These are phyloP conservation scores for Frieseomelitta varia DNA, from an alignment of 1,140 invertebrate genomes.

Conservation along the genomic window DNA sequence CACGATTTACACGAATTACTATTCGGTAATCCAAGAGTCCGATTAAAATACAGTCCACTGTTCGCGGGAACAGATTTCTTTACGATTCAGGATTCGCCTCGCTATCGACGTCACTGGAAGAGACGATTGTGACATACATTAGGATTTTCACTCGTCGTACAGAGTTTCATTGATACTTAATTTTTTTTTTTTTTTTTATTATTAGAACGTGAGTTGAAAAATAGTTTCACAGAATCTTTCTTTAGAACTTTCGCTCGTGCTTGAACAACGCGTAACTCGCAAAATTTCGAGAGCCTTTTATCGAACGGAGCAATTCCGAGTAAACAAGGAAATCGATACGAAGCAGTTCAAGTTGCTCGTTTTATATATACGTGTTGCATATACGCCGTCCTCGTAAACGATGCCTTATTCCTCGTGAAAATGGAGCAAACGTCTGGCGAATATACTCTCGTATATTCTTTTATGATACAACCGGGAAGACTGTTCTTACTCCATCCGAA, in stretches of 20 bases:
- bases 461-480: not conserved
- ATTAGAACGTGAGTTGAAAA: not conserved
- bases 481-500: not conserved
- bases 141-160: not conserved
- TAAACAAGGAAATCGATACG: constrained; percentile 2
- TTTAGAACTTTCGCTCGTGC: not conserved
- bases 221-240: not conserved
- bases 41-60: too few relatives aligned
- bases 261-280: not conserved
- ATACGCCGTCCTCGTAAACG: not conserved
- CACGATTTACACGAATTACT: too few relatives aligned
- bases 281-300: not conserved
- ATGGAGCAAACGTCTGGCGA: not conserved
- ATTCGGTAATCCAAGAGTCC: too few relatives aligned
- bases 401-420: not conserved
- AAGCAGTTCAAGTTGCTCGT: not conserved
- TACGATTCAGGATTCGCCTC: too few relatives aligned
- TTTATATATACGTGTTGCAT: not conserved
- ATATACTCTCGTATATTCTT: not conserved
- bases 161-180: not conserved
- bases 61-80: too few relatives aligned
- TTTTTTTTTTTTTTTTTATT: not conserved
- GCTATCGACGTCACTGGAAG: too few relatives aligned
- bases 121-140: too few relatives aligned
- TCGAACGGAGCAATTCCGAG: not conserved